Evolutionary conservation across 2,113 vertebrate species (phyloP).

Genomic region (Brevimyrus niger): DNA sequence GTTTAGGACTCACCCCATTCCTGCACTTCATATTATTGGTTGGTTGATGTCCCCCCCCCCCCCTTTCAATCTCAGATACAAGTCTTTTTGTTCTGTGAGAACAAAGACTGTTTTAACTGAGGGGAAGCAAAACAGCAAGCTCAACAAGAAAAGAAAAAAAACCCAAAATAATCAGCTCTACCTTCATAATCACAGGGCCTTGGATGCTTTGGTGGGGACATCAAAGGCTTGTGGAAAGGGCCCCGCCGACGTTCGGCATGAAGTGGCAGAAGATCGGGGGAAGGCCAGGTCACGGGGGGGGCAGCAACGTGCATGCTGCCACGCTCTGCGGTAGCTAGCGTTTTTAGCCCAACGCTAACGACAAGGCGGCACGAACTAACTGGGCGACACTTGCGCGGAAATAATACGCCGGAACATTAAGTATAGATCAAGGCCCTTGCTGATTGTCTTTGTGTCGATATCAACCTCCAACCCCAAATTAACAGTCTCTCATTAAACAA

Average conservation of each 20-base stretch:
- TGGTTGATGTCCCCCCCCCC: not conserved
- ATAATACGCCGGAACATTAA: not conserved
- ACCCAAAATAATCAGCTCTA: not conserved
- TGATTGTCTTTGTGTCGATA: constrained; percentile 25
- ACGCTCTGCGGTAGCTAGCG: not conserved
- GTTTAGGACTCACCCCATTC: not conserved
- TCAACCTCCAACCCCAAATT: constrained; percentile 28
- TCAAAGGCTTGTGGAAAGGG: not conserved
- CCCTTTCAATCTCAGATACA: not conserved
- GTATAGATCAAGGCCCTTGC: constrained; percentile 15
- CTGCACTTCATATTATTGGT: not conserved
- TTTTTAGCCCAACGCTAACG: not conserved
- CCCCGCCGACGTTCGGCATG: not conserved
- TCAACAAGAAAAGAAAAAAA: no score
- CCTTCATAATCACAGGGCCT: not conserved
- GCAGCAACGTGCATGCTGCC: not conserved
- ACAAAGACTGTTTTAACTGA: not conserved
- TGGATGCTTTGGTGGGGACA: not conserved
- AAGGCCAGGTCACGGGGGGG: not conserved
- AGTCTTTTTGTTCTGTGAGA: constrained; percentile 2
- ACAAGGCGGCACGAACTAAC: not conserved
- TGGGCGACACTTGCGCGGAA: not conserved
- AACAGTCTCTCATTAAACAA: constrained; percentile 31
- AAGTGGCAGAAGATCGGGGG: not conserved
- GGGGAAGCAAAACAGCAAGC: not conserved